Conservation (phyloP, 2,113 vertebrate genomes). For the Arizona elegans region DNA sequence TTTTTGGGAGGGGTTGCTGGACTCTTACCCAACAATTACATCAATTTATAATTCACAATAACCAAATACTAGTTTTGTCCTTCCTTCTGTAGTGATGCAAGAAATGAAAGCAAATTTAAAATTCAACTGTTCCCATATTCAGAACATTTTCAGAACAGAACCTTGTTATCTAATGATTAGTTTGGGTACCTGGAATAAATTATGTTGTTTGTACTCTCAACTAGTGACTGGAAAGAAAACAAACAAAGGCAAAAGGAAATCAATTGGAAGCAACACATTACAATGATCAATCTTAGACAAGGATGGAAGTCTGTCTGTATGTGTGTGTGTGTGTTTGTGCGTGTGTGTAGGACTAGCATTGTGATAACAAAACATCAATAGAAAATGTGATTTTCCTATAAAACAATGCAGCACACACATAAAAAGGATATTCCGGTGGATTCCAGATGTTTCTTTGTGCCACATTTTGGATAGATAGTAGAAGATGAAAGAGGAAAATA, state of each 20-base stretch:
- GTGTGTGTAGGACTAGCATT: slow-evolving; percentile 61
- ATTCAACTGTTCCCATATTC: slow-evolving; percentile 78
- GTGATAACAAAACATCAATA: slow-evolving; percentile 61
- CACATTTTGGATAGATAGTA: not conserved
- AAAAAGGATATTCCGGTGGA: not conserved
- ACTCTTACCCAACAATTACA: not conserved
- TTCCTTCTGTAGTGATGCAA: slow-evolving; percentile 70
- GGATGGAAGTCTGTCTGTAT: slow-evolving; percentile 59
- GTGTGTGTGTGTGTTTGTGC: slow-evolving; percentile 47
- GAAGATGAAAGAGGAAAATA: not conserved
- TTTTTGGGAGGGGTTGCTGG: not conserved
- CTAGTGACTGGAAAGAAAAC: slow-evolving; percentile 58
- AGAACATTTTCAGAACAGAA: slow-evolving; percentile 78
- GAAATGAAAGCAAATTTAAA: slow-evolving; percentile 76
- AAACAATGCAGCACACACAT: slow-evolving; percentile 39
- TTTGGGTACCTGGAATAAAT: slow-evolving; percentile 78
- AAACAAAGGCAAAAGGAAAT: slow-evolving; percentile 78
- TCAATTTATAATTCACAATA: slow-evolving; percentile 15
- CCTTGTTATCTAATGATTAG: slow-evolving; percentile 82
- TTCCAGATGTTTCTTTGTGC: slow-evolving; percentile 5
- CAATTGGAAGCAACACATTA: slow-evolving; percentile 80
- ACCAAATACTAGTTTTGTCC: slow-evolving; percentile 67
- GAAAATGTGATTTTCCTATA: slow-evolving; percentile 52
- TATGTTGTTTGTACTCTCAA: slow-evolving; percentile 66
- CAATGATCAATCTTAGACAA: slow-evolving; percentile 76